Base-by-base conservation (phyloP, 2,888 invertebrate genomes). In the Onthophagus sagittarius region DNA sequence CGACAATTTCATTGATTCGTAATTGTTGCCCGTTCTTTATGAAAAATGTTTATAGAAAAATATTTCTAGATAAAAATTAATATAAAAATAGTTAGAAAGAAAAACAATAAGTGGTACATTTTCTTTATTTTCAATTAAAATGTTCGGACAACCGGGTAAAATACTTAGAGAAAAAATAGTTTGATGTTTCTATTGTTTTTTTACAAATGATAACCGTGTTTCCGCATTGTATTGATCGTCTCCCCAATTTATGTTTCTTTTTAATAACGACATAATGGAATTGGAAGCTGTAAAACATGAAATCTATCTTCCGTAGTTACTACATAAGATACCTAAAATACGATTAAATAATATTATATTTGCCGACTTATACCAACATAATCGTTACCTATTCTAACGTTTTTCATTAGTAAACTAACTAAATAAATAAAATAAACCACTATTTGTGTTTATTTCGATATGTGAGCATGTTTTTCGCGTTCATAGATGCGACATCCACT, bases 71-170 rank as follows among this genome's bases (percentile, higher is more conserved):
- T 2, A 53, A 53, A 53, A 9, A 7, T 53, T 9, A 53, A 11
- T 53, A 53, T 53, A 53, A 53, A 9, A 53, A 9, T 53, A 53
- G 5, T 9, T 53, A 53, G 6, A 53, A 53, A 9, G 6, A 53
- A 7, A 53, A 53, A 7, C 5, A 53, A 53, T 4, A 53, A 53
- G 39, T 53, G 39, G 39, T 53, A 53, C 39, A 53, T 11, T 53
- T 53, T 53, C 39, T 53, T 69, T 15, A 70, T 70, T 75, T 75
- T 74, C 75, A 77, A 53, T 53, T 53, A 9, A 53, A 53, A 80
- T 78, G 82, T 83, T 83, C 83, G 83, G 83, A 80, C 77, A 81
- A 79, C 79, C 82, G 83, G 83, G 83, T 83, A 83, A 81, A 79
- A 77, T 80, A 77, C 79, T 79, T 80, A 80, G 79, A 78, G 75